Evolutionary conservation across 1,140 invertebrate species (phyloP).

Genomic region (Lineus longissimus): DNA sequence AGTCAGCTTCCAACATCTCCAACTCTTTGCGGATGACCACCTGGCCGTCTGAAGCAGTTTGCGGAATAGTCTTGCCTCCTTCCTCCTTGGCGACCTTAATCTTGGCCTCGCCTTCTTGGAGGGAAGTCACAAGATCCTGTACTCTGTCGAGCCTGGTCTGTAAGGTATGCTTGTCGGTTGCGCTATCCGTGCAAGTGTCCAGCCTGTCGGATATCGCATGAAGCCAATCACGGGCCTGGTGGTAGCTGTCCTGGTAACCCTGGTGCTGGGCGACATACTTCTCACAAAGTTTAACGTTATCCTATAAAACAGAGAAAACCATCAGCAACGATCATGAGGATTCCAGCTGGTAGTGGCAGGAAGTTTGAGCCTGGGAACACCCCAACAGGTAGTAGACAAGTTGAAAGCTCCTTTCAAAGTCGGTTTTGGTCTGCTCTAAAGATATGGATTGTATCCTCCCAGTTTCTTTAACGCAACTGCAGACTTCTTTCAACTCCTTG

Average conservation of each 20-base stretch:
- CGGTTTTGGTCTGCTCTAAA: no score
- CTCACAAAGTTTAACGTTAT: slow-evolving; percentile 76
- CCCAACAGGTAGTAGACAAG: no score
- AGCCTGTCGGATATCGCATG: slow-evolving; percentile 78
- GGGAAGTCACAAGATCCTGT: slow-evolving; percentile 47
- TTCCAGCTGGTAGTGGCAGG: no score
- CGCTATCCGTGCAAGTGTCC: slow-evolving; percentile 79
- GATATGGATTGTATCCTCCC: no score
- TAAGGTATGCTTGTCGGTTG: slow-evolving; percentile 84
- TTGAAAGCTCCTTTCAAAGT: no score
- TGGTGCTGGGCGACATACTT: slow-evolving; percentile 81
- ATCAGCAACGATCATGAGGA: no score
- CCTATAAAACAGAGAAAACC: slow-evolving; percentile 36
- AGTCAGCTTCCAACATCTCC: slow-evolving; percentile 67
- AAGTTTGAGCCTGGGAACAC: no score
- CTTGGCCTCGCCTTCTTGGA: slow-evolving; percentile 42
- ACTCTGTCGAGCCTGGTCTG: slow-evolving; percentile 83
- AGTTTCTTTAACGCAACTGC: no score
- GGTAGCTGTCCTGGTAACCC: slow-evolving; percentile 35
- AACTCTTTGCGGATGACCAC: slow-evolving; percentile 69
- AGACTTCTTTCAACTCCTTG: no score
- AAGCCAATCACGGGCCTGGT: slow-evolving; percentile 56
- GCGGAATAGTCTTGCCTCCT: slow-evolving; percentile 48
- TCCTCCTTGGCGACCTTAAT: slow-evolving; percentile 31
- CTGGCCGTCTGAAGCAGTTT: slow-evolving; percentile 77